Evolutionary conservation across 1,140 invertebrate genomes (phyloP), one percentile per base, ranked within the genome.

Genomic region (Metaphire vulgaris): DNA sequence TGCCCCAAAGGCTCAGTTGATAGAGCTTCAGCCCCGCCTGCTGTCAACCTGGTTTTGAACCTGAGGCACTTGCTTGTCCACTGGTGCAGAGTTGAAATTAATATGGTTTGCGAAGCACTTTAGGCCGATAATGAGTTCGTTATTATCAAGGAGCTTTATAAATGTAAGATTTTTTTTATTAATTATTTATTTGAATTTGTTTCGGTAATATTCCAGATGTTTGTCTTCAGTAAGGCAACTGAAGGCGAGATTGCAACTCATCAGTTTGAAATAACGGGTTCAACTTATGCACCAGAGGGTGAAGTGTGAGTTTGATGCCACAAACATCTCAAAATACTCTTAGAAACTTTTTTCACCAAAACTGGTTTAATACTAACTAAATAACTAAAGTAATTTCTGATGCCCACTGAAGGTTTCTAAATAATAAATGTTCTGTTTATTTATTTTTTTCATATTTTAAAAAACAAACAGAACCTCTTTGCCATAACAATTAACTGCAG

Each of bases 211-310:
- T 87, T 76, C 79, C 88, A 95, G 81, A 93, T 96, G 92, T 97
- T 98, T 83, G 90, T 95, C 79, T 96, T 99, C 82, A 94, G 96
- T 67, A 95, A 95, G 85, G 89, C 94, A 80, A 94, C 97, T 80
- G 95, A 90, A 81, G 93, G 95, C 84, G 92, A 92, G 88, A 91
- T 89, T 81, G 94, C 98, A 33, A 86, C 83, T 88, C 88, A 92
- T 78, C 96, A 99, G 86, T 99, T 99, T 87, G 96, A 99, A 87
- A 93, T 99, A 85, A 98, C 96, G 84, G 98, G 98, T 75, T 99
- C 97, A 72, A 99, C 97, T 1, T 99, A 99, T 86, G 98, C 99
- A 85, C 98, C 98, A 14, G 93, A 97, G 83, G 98, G 98, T 79
- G 96, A 99, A 71, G 89, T 98, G 74, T 98, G 92, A 89, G 88